A percentile compares a stretch with the other conserved stretches of the same genome.
Conservation (phyloP, 2,797 vertebrate genomes). For the Rhinatrema bivittatum region DNA sequence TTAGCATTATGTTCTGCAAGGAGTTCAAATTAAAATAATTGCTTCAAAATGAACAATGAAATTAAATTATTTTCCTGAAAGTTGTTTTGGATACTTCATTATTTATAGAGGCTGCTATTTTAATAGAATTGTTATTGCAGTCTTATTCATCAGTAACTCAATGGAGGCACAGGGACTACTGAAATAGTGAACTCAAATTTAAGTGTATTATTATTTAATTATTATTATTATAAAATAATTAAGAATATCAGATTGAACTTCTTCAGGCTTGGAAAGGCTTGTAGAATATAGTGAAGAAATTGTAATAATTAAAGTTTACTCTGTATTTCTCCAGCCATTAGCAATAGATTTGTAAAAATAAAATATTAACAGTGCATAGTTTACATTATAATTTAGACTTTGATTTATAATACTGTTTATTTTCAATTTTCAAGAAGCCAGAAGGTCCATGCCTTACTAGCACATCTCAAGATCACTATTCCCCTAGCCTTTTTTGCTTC, state of each 20-base stretch:
- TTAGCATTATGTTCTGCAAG: too few species aligned
- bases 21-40: conserved; percentile 8
- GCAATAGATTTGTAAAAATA: background rate
- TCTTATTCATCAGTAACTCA: background rate
- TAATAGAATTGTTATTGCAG: conserved; percentile 9
- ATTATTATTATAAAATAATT: conserved; percentile 32
- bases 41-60: background rate
- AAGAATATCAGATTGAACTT: conserved; percentile 29
- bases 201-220: too few species aligned
- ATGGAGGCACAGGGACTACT: conserved; percentile 7
- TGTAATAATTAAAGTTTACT: background rate
- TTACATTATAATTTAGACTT: too few species aligned
- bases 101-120: background rate
- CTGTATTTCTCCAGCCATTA: background rate
- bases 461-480: too few species aligned
- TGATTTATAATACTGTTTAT: too few species aligned
- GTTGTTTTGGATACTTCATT: background rate
- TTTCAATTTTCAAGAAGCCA: too few species aligned
- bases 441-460: too few species aligned
- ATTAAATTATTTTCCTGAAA: too few species aligned
- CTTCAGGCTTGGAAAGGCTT: conserved; percentile 14
- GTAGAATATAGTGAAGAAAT: conserved; percentile 4
- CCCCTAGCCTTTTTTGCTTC: too few species aligned
- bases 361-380: too few species aligned
- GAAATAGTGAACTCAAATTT: conserved; percentile 22